Conservation (phyloP, 1,140 invertebrate species). For the Eueides isabella region DNA sequence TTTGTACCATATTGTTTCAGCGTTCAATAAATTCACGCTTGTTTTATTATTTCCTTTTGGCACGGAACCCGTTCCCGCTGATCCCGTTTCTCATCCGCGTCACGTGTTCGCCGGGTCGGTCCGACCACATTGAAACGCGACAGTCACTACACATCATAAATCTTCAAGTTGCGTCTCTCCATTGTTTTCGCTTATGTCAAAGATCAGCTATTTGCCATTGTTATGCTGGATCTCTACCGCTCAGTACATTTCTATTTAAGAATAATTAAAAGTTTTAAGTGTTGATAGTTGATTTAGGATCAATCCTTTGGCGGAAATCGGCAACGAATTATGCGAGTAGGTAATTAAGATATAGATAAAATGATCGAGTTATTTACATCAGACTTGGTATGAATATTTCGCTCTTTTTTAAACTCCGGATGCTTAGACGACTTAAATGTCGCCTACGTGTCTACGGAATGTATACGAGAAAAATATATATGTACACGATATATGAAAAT, state of each 20-base stretch:
- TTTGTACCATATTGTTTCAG: background rate
- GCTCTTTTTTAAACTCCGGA: background rate
- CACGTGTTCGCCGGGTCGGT: constrained; percentile 28
- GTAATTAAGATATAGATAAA: background rate
- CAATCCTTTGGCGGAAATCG: background rate
- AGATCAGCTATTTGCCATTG: constrained; percentile 78
- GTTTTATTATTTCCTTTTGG: constrained; percentile 20
- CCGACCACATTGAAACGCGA: constrained; percentile 44
- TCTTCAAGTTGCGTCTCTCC: constrained; percentile 57
- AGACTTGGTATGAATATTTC: background rate
- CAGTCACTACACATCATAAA: constrained; percentile 69
- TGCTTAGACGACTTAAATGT: constrained; percentile 9
- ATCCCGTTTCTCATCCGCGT: constrained; percentile 37
- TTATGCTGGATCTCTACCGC: constrained; percentile 54
- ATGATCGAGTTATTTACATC: constrained; percentile 7
- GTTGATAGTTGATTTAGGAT: constrained; percentile 20
- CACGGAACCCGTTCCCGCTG: constrained; percentile 24
- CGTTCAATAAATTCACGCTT: constrained; percentile 13
- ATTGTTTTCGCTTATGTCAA: constrained; percentile 76
- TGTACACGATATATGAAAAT: too few relatives aligned
- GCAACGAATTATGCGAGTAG: constrained; percentile 1
- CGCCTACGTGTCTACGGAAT: constrained; percentile 15
- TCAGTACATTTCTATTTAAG: constrained; percentile 48
- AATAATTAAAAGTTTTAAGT: constrained; percentile 43
- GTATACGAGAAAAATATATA: constrained; percentile 1